Evolutionary conservation across 2,113 vertebrate species (phyloP).

Genomic region (Regulus satrapa): DNA sequence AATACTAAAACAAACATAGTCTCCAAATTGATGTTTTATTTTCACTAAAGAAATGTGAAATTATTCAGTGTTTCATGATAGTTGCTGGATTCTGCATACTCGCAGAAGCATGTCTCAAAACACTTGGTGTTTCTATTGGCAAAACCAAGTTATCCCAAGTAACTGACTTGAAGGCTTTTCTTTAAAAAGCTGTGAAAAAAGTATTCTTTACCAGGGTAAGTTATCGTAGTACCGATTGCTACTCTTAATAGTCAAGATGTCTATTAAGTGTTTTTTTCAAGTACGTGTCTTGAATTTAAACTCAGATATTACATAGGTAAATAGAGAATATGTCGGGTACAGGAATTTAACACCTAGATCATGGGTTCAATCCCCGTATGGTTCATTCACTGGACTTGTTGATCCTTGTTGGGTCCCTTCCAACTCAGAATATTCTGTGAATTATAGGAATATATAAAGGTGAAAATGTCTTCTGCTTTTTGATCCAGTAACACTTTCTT

Average conservation of each 20-base stretch:
- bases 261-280: background rate
- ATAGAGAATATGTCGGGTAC: background rate
- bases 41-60: background rate
- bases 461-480: background rate
- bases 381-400: background rate
- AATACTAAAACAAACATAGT: background rate
- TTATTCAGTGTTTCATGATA: background rate
- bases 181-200: background rate
- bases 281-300: background rate
- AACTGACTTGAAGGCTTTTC: background rate
- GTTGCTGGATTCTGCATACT: background rate
- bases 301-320: background rate
- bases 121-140: background rate
- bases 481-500: background rate
- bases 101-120: background rate
- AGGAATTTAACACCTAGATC: background rate
- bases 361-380: accelerated
- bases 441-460: background rate
- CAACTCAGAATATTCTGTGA: background rate
- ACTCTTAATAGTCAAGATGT: background rate
- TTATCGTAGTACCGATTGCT: background rate
- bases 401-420: background rate
- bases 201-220: background rate
- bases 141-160: background rate
- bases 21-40: background rate